Percentiles rank a stretch among this genome's conserved stretches.
phyloP scores from a whole-genome alignment of 2,888 invertebrate genomes.

The Volucella inflata region DNA sequence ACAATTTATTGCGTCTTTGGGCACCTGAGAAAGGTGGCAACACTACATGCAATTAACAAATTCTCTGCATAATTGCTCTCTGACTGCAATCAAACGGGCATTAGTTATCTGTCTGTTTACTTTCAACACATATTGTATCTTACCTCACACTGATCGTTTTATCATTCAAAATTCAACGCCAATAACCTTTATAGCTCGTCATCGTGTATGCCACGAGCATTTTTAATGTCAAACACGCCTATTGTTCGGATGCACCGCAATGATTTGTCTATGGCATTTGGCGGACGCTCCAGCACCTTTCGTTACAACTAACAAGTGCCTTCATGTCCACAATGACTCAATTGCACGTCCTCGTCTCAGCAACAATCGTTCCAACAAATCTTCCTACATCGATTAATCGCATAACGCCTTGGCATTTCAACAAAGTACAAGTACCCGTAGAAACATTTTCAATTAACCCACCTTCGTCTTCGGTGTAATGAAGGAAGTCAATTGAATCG shows the following conservation, averaged over 20 bases:
- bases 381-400: constrained; percentile 23
- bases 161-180: constrained; percentile 25
- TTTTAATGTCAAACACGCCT: constrained; percentile 60
- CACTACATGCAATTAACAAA: too few species aligned
- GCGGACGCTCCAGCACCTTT: not conserved
- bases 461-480: constrained; percentile 6
- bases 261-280: constrained; percentile 13
- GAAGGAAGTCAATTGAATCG: constrained; percentile 41
- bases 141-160: not conserved
- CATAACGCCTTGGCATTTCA: constrained; percentile 48
- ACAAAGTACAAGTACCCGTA: constrained; percentile 4
- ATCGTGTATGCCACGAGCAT: constrained; percentile 44
- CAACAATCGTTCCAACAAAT: constrained; percentile 23
- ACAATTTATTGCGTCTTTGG: too few species aligned
- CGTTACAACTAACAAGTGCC: not conserved
- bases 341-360: constrained; percentile 31
- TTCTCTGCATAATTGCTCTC: too few species aligned
- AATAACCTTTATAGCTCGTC: constrained; percentile 32
- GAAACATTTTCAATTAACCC: constrained; percentile 3
- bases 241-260: constrained; percentile 43
- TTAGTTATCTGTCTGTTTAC: not conserved
- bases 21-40: too few species aligned
- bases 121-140: constrained; percentile 23
- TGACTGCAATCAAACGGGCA: too few species aligned
- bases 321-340: constrained; percentile 22